Conservation (phyloP, 2,797 vertebrate genomes). For the Malacoraja senta region DNA sequence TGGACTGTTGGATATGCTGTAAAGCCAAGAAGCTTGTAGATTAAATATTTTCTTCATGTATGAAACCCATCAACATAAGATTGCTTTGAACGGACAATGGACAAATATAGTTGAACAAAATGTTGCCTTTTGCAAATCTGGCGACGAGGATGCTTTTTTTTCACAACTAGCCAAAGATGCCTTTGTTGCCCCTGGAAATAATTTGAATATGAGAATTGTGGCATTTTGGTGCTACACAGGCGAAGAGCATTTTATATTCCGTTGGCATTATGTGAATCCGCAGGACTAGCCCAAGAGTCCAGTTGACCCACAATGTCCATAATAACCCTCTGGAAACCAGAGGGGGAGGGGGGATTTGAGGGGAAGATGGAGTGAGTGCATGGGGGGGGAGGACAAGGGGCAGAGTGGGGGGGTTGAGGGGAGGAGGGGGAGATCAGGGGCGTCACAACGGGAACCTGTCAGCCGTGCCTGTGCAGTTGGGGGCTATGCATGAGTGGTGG, state of each 20-base stretch:
- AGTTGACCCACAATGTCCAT: too few species aligned
- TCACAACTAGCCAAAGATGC: background rate
- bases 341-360: too few species aligned
- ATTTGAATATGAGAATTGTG: constrained; percentile 17
- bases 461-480: too few species aligned
- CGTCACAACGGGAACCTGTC: too few species aligned
- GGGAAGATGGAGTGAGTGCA: too few species aligned
- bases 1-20: background rate
- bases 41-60: background rate
- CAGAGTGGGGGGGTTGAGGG: too few species aligned
- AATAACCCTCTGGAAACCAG: too few species aligned
- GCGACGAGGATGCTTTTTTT: background rate
- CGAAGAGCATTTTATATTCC: background rate
- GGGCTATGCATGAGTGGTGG: too few species aligned
- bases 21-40: background rate
- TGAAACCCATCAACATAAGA: background rate
- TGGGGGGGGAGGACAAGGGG: too few species aligned
- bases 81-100: background rate
- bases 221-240: background rate
- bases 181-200: background rate
- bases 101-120: background rate
- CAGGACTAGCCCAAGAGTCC: too few species aligned
- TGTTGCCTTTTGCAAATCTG: background rate
- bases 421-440: too few species aligned
- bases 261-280: background rate